Percentiles rank a stretch among this genome's conserved stretches.
phyloP scores from a whole-genome alignment of 2,888 invertebrate species.

The Eupeodes luniger region DNA sequence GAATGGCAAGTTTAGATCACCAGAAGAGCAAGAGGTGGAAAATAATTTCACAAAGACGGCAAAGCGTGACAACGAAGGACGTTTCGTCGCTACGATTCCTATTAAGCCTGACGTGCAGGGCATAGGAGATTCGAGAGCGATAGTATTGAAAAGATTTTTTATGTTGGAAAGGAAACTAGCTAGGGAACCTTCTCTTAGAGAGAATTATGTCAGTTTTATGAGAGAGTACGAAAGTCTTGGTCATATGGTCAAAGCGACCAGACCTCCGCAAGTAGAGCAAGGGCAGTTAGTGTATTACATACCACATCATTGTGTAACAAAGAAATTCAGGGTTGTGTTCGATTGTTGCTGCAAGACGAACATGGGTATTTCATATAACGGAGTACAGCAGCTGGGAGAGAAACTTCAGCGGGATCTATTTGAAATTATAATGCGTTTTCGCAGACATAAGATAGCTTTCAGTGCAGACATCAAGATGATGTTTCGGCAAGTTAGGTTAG shows the following conservation, averaged over 20 bases:
- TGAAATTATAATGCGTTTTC: conserved; percentile 20
- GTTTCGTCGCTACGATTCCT: background rate
- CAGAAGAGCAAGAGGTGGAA: background rate
- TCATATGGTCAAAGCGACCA: background rate
- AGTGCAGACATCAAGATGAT: conserved; percentile 50
- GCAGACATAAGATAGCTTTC: conserved; percentile 33
- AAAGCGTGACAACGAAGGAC: background rate
- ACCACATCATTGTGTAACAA: background rate
- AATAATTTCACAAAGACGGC: background rate
- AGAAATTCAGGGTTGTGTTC: background rate
- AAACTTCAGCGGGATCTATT: background rate
- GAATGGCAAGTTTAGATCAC: too few species aligned
- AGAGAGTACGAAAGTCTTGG: background rate
- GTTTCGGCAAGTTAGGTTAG: conserved; percentile 47
- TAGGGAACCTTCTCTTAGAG: background rate
- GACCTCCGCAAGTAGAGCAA: background rate
- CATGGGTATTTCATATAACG: background rate
- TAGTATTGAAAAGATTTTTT: background rate
- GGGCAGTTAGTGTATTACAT: background rate
- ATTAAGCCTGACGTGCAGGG: background rate
- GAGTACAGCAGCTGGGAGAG: background rate
- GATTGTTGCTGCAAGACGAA: background rate
- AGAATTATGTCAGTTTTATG: background rate
- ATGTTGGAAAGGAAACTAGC: background rate
- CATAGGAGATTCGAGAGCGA: background rate